Base-by-base conservation (phyloP, 1,140 invertebrate species). In the Choristoneura fumiferana region DNA sequence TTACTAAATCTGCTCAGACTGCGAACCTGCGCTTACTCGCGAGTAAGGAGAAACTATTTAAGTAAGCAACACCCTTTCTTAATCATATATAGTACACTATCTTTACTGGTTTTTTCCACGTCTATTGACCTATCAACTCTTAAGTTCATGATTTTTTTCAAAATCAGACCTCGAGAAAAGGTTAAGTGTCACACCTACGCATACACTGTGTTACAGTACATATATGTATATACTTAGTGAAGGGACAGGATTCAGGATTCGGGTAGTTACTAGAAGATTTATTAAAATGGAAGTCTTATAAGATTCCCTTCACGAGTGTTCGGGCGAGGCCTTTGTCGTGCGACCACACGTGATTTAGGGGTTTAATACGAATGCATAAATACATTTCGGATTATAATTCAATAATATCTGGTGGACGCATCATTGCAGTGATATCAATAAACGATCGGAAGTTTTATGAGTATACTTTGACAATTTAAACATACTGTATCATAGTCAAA, bases 261-360 rank as follows among this genome's bases (percentile, higher is more conserved):
- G 8, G 15, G 40, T 8, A 17, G 10, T 9, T 43, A 22, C 40
- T 43, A 18, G 40, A 43, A 43, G 40, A 43, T 43, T 43, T 43
- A 43, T 43, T 43, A 43, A 43, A 18, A 22, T 22, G 39, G 39
- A 10, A 43, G 40, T 43, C 40, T 22, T 45, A 22, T 45, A 22
- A 17, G 40, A 45, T 45, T 22, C 10, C 17, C 17, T 18, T 9
- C 17, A 45, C 40, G 17, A 45, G 15, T 14, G 38, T 40, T 17
- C 15, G 38, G 17, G 8, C 10, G 40, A 22, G 22, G 40, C 15
- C 10, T n/a, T 45, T 45, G 40, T 22, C 17, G 40, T 12, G 15
- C 6, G 6, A 10, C 15, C 17, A 22, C 5, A 4, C 17, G 15
- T 43, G 39, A 43, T 43, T 18, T 43, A 43, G 9, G 39, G 3